Evolutionary conservation across 2,113 vertebrate species (phyloP).

Genomic region (Platysternon megacephalum): DNA sequence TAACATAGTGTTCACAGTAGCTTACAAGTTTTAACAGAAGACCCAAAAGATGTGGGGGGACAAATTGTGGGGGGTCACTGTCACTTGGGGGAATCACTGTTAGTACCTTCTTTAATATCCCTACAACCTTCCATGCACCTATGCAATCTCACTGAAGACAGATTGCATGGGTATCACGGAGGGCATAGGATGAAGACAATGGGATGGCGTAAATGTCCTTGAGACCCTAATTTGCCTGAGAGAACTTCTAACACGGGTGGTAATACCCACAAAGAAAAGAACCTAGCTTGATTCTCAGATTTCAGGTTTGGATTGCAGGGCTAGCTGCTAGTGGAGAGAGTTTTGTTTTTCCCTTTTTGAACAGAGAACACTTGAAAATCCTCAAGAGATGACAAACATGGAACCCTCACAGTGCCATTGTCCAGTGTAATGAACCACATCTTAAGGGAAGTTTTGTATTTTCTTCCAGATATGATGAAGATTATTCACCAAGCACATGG

Average conservation of each 20-base stretch:
- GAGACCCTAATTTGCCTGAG: not conserved
- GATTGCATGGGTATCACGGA: not conserved
- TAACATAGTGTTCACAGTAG: too few relatives aligned
- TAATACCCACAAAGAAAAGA: not conserved
- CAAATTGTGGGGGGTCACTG: too few relatives aligned
- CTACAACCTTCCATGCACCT: not conserved
- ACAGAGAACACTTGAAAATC: not conserved
- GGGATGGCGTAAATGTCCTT: not conserved
- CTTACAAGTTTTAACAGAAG: too few relatives aligned
- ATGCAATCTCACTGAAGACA: not conserved
- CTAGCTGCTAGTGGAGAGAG: not conserved
- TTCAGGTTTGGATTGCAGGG: not conserved
- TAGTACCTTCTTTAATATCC: too few relatives aligned
- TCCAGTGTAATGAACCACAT: not conserved
- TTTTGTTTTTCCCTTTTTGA: not conserved
- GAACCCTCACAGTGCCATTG: not conserved
- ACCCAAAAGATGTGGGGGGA: too few relatives aligned
- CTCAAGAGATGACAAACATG: not conserved
- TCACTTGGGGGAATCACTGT: too few relatives aligned
- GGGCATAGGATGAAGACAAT: not conserved
- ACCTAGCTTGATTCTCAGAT: not conserved
- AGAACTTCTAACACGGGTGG: not conserved
- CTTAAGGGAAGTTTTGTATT: constrained; percentile 36
- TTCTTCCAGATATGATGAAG: constrained; percentile 92
- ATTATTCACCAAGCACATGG: constrained; percentile 94